Evolutionary conservation across 2,888 invertebrate species (phyloP), one percentile per base, ranked within the genome.

Genomic region (Meghimatium bilineatum): DNA sequence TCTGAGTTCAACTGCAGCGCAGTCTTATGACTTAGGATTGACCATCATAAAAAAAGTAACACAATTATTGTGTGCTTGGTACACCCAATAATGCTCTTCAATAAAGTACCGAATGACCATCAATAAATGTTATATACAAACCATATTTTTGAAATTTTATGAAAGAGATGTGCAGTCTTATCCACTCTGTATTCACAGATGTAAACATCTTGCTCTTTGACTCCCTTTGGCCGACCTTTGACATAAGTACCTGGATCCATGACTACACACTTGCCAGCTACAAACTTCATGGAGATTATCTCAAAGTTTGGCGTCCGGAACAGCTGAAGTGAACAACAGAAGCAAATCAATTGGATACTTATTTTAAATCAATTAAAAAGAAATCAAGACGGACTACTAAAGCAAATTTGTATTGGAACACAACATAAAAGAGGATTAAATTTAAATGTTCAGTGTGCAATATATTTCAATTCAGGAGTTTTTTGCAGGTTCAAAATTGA

Each of bases 201-300:
- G 94, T 97, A 99, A 85, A 98, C 96, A 95, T 99, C 99, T 86
- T 96, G 95, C 89, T 97, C 97, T 72, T 95, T 95, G 82, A 97
- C 96, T 82, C 94, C 93, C 80, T 93, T 94, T 20, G 95, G 95
- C 60, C 94, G 90, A 90, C 96, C 97, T 84, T 98, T 97, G 94
- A 97, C 97, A 93, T 96, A 99, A 0, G 97, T 98, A 88, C 96
- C 96, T 60, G 97, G 95, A 94, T 99, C 99, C 94, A 99, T 95
- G 32, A 99, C 99, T 96, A 98, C 97, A 93, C 99, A 99, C 88
- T 97, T 96, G n/a, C 97, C 97, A 94, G 98, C 97, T n/a, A 99
- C 96, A 79, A 97, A 95, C 92, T 98, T 97, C 87, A 99, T 96
- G 0, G 98, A 97, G 76, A 99, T 97, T 5, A 98, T 97, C 94